Evolutionary conservation across 2,797 vertebrate species (phyloP), one percentile per base, ranked within the genome.

Genomic region (Acanthopagrus latus): DNA sequence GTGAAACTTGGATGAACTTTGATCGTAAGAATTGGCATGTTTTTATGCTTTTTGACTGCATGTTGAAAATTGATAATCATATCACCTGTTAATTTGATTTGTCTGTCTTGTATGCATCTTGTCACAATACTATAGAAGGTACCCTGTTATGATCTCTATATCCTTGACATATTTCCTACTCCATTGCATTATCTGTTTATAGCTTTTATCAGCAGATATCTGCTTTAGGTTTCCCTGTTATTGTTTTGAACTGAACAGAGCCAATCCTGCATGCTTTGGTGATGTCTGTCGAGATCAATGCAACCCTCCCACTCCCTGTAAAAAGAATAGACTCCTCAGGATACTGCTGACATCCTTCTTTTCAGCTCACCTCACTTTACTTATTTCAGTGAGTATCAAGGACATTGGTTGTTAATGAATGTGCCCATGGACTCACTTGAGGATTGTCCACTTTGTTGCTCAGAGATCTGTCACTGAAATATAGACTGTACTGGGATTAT

Each of bases 21-120:
- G 43, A 84, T 79, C 62, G 93, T 94, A 92, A 95, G 93, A 88
- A 89, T 81, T 74, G 29, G 93, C 94, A 94, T 91, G 92, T 78
- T 87, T 81, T 65, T 71, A 48, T 14, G 10, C 72, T 76, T 43
- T 63, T 81, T 67, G 14, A 44, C 51, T 88, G 91, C 92, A 94
- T 91, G 88, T 67, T 76, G 51, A 12, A 70, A 81, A 67, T 67
- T 7, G 10, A 43, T 71, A 44, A 64, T 57, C 27, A 70, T 59
- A 74, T 84, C 21, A 5, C 56, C 43, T 11, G 41, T 75, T 33
- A 23, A 48, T 64, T 60, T 64, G 18, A 25, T 65, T 75, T 68
- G 41, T 72, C n/a, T 58, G 27, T 74, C 43, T 50, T 72, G 64
- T 71, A 43, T 62, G 29, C 64, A 72, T 73, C 60, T 79, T 52